These are phyloP conservation scores for Thymallus thymallus DNA, from an alignment of 2,113 vertebrate species.

Conservation along the genomic window DNA sequence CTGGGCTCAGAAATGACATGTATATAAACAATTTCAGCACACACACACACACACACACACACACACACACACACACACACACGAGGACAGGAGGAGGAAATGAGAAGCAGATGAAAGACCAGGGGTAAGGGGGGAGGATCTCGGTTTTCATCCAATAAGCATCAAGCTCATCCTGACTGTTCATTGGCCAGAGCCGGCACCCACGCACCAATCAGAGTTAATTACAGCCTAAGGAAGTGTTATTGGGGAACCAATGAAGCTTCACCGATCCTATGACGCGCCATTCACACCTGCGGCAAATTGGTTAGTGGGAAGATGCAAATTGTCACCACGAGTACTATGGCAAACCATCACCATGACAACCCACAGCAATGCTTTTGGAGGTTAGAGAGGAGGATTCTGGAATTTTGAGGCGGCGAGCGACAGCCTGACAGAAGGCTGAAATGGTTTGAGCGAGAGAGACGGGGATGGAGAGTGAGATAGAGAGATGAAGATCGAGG, in stretches of 20 bases:
- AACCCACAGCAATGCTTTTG: conserved; percentile 39
- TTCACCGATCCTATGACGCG: conserved; percentile 23
- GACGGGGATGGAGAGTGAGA: conserved; percentile 19
- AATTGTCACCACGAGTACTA: conserved; percentile 26
- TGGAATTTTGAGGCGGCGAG: conserved; percentile 21
- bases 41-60: conserved; percentile 18
- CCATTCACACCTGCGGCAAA: conserved; percentile 23
- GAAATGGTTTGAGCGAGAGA: conserved; percentile 5
- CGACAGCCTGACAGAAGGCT: conserved; percentile 16
- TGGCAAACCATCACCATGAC: conserved; percentile 35
- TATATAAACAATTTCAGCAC: conserved; percentile 8
- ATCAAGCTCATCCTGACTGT: conserved; percentile 30
- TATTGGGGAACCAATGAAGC: conserved; percentile 31
- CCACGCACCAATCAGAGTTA: conserved; percentile 50
- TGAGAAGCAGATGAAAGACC: conserved; percentile 18
- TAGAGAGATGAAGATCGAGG: not conserved
- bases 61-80: conserved; percentile 7
- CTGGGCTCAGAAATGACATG: conserved; percentile 28
- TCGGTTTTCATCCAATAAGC: conserved; percentile 39
- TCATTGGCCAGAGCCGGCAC: conserved; percentile 41
- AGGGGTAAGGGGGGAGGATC: conserved; percentile 14
- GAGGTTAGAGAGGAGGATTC: conserved; percentile 24
- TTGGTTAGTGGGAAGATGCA: conserved; percentile 50
- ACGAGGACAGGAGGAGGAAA: not conserved
- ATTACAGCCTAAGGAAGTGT: conserved; percentile 39